Base-by-base conservation (phyloP, 2,888 invertebrate species). In the Cantharis rustica region DNA sequence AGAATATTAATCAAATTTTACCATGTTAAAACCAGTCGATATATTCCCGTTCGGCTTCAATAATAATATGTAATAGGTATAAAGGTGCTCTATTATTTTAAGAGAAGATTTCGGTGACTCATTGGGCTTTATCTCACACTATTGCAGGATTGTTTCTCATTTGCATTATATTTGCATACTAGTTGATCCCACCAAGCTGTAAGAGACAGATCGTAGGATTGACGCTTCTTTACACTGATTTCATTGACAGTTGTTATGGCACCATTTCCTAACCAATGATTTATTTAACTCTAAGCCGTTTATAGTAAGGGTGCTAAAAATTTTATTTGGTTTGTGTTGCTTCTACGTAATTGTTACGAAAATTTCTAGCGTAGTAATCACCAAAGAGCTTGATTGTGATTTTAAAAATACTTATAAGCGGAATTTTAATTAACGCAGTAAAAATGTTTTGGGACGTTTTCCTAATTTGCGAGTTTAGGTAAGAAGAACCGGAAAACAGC, bases 401-500 rank as follows among this genome's bases (percentile, higher is more conserved):
- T 47, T 47, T 7, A 10, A 64, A 17, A 64, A 64, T 23, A 64
- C 16, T 16, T 64, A 3, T 47, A 9, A n/a, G 47, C 7, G 7
- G 23, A 66, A 66, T 66, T 17, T 17, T 66, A 66, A 66, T 66
- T 66, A 66, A 66, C 17, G 20, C n/a, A 66, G 23, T 66, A 66
- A 66, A 26, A 73, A 75, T 73, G 64, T 73, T 70, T 68, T 23
- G 61, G 61, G 62, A 78, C 83, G 83, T 84, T 83, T 80, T 80
- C 82, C 83, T 85, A 86, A 86, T 86, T 66, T 85, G 84, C 81
- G 69, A 82, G 84, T 84, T 85, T 85, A 85, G 84, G 83, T 83
- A 84, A 83, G 82, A 80, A 84, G 80, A 74, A 79, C 82, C 82
- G 78, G 78, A 80, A 80, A 83, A 81, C 83, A 82, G 80, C 83